Conservation (phyloP, 2,797 vertebrate genomes). For the Notolepis coatsorum region DNA sequence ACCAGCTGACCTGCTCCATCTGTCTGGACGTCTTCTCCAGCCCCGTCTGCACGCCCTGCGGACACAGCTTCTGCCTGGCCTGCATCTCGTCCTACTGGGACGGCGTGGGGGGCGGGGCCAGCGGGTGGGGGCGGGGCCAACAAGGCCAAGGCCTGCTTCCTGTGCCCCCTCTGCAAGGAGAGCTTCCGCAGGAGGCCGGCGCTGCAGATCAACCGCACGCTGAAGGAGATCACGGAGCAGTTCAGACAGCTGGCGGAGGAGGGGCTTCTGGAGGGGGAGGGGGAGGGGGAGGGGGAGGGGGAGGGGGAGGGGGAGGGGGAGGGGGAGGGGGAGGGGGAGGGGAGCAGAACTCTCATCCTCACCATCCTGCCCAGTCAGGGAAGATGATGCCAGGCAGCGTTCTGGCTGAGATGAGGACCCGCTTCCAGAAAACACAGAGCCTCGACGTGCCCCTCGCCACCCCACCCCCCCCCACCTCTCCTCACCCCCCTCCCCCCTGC, state of each 20-base stretch:
- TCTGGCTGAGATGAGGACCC: conserved; percentile 55
- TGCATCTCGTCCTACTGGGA: conserved; percentile 48
- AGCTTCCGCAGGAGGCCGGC: conserved; percentile 30
- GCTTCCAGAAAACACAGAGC: too few species aligned
- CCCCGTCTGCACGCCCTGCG: too few species aligned
- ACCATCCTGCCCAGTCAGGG: not conserved
- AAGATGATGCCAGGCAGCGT: conserved; percentile 35
- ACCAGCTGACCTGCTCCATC: too few species aligned
- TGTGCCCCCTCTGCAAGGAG: conserved; percentile 72
- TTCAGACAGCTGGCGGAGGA: conserved; percentile 53
- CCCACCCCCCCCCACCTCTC: too few species aligned
- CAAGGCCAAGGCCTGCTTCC: conserved; percentile 22
- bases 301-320: not conserved
- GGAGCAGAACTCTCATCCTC: too few species aligned
- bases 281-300: not conserved
- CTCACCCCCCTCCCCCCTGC: too few species aligned
- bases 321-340: not conserved
- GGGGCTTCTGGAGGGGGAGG: not conserved
- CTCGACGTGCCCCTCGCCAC: too few species aligned
- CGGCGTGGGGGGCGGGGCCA: not conserved
- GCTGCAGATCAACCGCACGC: conserved; percentile 69
- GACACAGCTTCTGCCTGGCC: not conserved
- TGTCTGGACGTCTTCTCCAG: not conserved
- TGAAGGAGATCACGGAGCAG: conserved; percentile 64
- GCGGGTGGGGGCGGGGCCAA: not conserved